phyloP scores from a whole-genome alignment of 1,140 invertebrate species.

The Homarus americanus region DNA sequence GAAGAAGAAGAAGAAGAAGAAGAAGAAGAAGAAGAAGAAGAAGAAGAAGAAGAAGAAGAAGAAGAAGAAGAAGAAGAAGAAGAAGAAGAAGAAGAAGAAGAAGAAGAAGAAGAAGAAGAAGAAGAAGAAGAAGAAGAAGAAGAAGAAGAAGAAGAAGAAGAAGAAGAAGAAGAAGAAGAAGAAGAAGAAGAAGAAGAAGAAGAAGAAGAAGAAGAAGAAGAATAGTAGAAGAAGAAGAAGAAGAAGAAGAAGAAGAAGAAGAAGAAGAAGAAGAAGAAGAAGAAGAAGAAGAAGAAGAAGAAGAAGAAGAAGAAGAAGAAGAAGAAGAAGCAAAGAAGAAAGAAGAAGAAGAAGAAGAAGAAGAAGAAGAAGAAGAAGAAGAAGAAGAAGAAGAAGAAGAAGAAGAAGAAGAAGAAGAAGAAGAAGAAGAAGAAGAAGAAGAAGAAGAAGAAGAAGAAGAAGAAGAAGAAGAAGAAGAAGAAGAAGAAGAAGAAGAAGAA shows the following conservation, averaged over 20 bases:
- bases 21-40: background rate
- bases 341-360: no score
- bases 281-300: no score
- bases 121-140: slow-evolving; percentile 33
- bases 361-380: no score
- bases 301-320: slow-evolving; percentile 1
- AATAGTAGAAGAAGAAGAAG: background rate
- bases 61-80: slow-evolving; percentile 5
- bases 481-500: no score
- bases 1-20: background rate
- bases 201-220: background rate
- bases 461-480: no score
- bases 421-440: no score
- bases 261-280: no score
- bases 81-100: background rate
- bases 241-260: background rate
- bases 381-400: background rate
- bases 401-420: background rate
- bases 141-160: slow-evolving; percentile 27
- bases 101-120: background rate
- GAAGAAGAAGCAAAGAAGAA: slow-evolving; percentile 4
- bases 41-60: background rate
- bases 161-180: slow-evolving; percentile 24
- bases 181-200: slow-evolving; percentile 16
- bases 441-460: no score